Evolutionary conservation across 1,140 invertebrate species (phyloP), one percentile per base, ranked within the genome.

Genomic region (Caenorhabditis inopinata): DNA sequence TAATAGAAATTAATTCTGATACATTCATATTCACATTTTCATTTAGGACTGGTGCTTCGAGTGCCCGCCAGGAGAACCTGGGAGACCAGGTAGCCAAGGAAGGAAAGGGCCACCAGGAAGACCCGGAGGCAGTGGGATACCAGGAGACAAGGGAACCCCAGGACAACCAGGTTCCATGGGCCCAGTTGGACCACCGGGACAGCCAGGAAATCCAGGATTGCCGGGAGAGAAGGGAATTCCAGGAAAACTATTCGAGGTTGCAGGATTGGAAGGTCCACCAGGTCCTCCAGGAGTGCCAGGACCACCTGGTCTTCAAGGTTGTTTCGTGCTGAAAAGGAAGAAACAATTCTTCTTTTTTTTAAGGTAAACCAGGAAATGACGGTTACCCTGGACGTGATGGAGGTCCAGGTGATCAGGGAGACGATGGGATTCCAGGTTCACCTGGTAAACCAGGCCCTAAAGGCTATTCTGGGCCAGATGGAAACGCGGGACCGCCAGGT

Each of bases 231-330:
- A 75, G 18, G 73, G 73, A 18, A 3, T 29, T 7, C 42, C 73
- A 27, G 73, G 73, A 47, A 75, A 68, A n/a, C 32, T 68, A 9
- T 38, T 68, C 18, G 32, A 68, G 0, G 58, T 68, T 0, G 58
- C 11, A 35, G 58, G 58, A 38, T n/a, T 68, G 7, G 58, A 68
- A 42, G 58, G 58, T 38, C 32, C 27, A 32, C 73, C 73, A 27
- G 73, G 73, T 14, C 45, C 16, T 9, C 25, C 73, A 29, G 73
- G 73, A 29, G 11, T 75, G 5, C 73, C 73, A 27, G 73, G 73
- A 47, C 21, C 35, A 7, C 73, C 73, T n/a, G 73, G 73, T 0
- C 73, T 75, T 25, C 73, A 68, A 68, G 58, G 58, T 68, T 7
- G 4, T 18, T 21, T 38, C 18, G 2, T 16, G 16, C 3, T 7